Conservation (phyloP, 2,888 invertebrate genomes). For the Trimorus sp. region DNA sequence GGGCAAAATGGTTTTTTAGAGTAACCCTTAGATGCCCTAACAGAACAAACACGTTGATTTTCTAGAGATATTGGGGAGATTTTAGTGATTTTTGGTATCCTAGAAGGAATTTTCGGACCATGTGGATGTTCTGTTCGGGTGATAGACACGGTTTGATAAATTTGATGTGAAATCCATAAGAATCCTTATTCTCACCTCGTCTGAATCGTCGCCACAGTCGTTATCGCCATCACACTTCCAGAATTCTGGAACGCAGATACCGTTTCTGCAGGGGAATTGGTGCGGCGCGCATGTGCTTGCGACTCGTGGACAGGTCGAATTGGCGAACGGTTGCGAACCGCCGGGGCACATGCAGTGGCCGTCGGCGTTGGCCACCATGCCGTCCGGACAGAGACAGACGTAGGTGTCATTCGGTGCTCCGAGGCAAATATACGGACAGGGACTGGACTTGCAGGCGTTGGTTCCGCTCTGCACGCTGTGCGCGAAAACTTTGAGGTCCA, state of each 20-base stretch:
- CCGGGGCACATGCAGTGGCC: slow-evolving; percentile 91
- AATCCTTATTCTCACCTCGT: slow-evolving; percentile 80
- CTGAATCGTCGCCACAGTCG: slow-evolving; percentile 86
- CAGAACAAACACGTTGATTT: no score
- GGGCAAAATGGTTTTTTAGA: no score
- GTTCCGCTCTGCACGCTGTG: slow-evolving; percentile 89
- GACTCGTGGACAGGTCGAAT: slow-evolving; percentile 87
- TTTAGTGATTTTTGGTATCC: no score
- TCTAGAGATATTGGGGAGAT: no score
- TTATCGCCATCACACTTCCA: slow-evolving; percentile 87
- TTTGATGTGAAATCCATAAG: no score
- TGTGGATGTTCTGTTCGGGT: no score
- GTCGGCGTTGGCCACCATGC: slow-evolving; percentile 82
- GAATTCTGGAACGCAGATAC: slow-evolving; percentile 84
- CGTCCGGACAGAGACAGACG: slow-evolving; percentile 92
- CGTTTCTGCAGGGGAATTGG: slow-evolving; percentile 84
- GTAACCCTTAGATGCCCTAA: no score
- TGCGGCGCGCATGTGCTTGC: slow-evolving; percentile 84
- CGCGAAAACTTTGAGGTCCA: slow-evolving; percentile 92
- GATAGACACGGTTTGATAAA: no score
- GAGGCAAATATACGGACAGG: slow-evolving; percentile 90
- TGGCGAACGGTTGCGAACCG: slow-evolving; percentile 84
- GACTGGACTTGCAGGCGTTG: slow-evolving; percentile 86
- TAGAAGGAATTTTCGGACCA: no score
- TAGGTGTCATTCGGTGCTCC: slow-evolving; percentile 87